A percentile compares a stretch with the other conserved stretches of the same genome.
Conservation (phyloP, 2,888 invertebrate species). For the Brassicogethes aeneus region DNA sequence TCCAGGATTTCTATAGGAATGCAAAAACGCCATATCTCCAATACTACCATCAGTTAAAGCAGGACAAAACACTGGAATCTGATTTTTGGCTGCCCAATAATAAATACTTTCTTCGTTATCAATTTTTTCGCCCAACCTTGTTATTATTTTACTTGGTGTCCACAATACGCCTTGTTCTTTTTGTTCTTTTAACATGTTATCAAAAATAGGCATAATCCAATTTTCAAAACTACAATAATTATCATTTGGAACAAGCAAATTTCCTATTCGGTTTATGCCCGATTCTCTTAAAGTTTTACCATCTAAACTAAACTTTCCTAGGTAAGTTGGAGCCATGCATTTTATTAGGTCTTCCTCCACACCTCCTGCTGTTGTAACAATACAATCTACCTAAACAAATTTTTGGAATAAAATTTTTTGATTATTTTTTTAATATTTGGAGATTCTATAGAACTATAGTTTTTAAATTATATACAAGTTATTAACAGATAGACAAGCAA, state of each 20-base stretch:
- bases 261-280: conserved; percentile 80
- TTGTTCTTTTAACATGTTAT: conserved; percentile 86
- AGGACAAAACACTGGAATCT: conserved; percentile 96
- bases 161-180: conserved; percentile 63
- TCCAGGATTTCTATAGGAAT: conserved; percentile 88
- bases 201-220: conserved; percentile 90
- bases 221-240: conserved; percentile 94
- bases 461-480: too few relatives aligned
- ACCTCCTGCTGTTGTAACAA: conserved; percentile 97
- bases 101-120: conserved; percentile 86
- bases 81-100: conserved; percentile 94
- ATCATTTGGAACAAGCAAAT: conserved; percentile 93
- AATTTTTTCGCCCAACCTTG: conserved; percentile 82
- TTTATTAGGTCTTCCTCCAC: conserved; percentile 99
- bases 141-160: conserved; percentile 86
- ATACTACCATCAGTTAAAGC: conserved; percentile 95
- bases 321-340: conserved; percentile 87
- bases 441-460: too few relatives aligned
- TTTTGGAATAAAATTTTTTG: background rate
- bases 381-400: conserved; percentile 69
- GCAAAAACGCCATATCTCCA: conserved; percentile 99
- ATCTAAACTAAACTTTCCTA: conserved; percentile 83
- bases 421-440: background rate
- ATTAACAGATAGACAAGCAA: too few relatives aligned
- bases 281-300: conserved; percentile 72